These are phyloP conservation scores for Poeciliopsis presidionis DNA, from an alignment of 2,797 vertebrate genomes.

Conservation along the genomic window DNA sequence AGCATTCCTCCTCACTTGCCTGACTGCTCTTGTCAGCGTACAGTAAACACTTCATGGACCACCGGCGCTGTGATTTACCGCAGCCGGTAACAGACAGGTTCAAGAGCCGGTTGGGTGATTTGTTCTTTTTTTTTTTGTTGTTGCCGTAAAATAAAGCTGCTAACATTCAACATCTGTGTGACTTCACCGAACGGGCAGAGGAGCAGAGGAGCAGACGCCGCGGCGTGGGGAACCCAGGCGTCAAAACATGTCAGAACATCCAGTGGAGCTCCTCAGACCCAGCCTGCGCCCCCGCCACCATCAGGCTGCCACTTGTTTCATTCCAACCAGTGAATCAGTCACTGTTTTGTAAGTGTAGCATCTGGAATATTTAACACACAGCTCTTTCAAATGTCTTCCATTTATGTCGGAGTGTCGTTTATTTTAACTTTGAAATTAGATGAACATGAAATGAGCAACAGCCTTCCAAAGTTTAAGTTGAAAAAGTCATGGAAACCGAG, in stretches of 20 bases:
- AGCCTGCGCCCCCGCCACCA: not conserved
- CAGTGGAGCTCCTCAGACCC: not conserved
- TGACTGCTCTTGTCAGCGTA: constrained; percentile 14
- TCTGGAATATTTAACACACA: not conserved
- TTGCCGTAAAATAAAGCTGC: constrained; percentile 8
- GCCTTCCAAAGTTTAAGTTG: not conserved
- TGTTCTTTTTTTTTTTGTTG: not conserved
- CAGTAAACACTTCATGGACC: constrained; percentile 21
- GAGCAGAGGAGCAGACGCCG: not conserved
- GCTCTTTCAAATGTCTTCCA: not conserved
- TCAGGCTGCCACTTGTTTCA: not conserved
- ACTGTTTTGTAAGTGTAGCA: not conserved
- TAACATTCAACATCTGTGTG: not conserved
- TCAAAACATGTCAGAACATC: constrained; percentile 12
- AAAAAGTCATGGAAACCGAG: not conserved
- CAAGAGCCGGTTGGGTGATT: not conserved
- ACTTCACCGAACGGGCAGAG: not conserved
- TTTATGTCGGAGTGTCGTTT: not conserved
- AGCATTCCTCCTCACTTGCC: constrained; percentile 4
- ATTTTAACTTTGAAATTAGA: not conserved
- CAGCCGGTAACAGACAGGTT: constrained; percentile 2
- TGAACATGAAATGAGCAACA: not conserved
- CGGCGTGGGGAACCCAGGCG: not conserved
- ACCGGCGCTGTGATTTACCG: constrained; percentile 12
- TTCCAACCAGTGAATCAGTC: not conserved